A percentile compares a stretch with the other conserved stretches of the same genome.
Evolutionary conservation across 2,113 vertebrate species (phyloP).

Genomic region (Passer montanus): DNA sequence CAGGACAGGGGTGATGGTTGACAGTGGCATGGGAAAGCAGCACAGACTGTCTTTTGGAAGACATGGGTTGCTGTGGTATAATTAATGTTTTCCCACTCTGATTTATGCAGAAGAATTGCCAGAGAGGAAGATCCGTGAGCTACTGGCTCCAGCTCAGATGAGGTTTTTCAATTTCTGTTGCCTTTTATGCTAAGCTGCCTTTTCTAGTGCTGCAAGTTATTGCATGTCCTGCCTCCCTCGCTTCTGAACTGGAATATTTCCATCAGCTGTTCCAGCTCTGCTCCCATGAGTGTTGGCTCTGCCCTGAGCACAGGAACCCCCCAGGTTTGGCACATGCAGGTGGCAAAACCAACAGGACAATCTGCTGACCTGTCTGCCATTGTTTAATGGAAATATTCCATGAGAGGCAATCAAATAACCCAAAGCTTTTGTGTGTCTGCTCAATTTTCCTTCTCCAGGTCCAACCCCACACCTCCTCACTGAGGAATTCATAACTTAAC

Average conservation of each 20-base stretch:
- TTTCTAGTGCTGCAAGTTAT: neutral
- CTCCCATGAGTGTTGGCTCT: neutral
- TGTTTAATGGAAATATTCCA: neutral
- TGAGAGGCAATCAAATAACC: neutral
- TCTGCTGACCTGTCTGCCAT: neutral
- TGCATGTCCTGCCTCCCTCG: neutral
- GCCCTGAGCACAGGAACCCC: neutral
- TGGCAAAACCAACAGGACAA: neutral
- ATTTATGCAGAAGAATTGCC: neutral
- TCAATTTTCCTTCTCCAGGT: neutral
- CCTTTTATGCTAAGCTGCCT: neutral
- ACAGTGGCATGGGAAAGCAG: neutral
- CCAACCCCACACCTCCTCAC: neutral
- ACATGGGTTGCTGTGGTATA: neutral
- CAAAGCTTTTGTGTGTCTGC: neutral
- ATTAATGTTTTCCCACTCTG: conserved; percentile 2
- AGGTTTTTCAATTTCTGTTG: neutral
- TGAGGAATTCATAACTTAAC: neutral
- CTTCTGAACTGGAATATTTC: neutral
- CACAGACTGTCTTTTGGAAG: neutral
- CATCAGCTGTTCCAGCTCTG: neutral
- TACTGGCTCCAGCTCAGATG: conserved; percentile 18
- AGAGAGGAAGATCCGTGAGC: neutral
- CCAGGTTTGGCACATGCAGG: neutral
- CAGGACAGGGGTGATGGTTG: neutral